A percentile compares a stretch with the other conserved stretches of the same genome.
phyloP scores from a whole-genome alignment of 2,113 vertebrate species.

The Bambusicola thoracicus region DNA sequence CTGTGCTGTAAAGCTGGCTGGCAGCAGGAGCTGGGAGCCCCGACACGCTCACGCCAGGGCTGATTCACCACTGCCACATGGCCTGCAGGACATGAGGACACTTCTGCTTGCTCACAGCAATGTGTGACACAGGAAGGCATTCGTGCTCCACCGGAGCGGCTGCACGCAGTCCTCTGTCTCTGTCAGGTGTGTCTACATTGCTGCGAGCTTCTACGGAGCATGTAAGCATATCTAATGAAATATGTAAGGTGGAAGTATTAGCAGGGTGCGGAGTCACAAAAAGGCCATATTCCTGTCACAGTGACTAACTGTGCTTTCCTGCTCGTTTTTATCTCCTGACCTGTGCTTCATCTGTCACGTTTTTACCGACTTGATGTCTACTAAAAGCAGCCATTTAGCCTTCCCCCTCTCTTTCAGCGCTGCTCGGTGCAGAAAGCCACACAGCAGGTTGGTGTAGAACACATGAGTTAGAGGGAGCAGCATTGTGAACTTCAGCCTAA shows the following conservation, averaged over 20 bases:
- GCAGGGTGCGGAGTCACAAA: not conserved
- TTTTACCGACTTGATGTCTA: constrained; percentile 17
- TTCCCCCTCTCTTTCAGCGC: not conserved
- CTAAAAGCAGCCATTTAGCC: constrained; percentile 4
- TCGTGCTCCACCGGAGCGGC: not conserved
- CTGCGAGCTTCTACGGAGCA: not conserved
- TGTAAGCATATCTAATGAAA: constrained; percentile 22
- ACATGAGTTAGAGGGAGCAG: not conserved
- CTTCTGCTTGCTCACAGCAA: accelerated
- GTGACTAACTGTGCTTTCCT: not conserved
- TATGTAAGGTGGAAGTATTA: constrained; percentile 16
- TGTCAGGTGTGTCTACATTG: not conserved
- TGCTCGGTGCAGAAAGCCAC: not conserved
- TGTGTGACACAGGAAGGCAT: not conserved
- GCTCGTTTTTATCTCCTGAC: constrained; percentile 24
- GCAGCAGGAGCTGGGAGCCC: not conserved
- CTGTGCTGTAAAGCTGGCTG: not conserved
- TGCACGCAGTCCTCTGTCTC: not conserved
- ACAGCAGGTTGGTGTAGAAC: not conserved
- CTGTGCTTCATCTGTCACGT: constrained; percentile 9
- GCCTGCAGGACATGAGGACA: not conserved
- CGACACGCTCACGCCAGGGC: not conserved
- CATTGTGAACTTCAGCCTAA: not conserved
- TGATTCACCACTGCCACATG: not conserved
- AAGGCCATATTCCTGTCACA: constrained; percentile 42